A percentile compares a stretch with the other conserved stretches of the same genome.
phyloP scores from a whole-genome alignment of 1,140 invertebrate species.

The Drosophila mauritiana region DNA sequence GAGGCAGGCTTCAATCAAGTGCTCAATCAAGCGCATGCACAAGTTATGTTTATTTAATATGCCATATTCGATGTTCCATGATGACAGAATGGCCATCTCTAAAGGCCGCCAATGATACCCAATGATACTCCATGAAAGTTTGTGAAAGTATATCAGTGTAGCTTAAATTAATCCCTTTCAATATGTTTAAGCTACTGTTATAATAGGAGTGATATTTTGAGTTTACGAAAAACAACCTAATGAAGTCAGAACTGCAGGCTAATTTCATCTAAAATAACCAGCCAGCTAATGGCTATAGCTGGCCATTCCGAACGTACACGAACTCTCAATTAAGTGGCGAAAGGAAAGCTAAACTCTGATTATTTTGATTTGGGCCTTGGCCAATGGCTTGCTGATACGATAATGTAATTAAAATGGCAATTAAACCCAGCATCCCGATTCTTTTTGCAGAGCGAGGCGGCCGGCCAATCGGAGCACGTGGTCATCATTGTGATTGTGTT shows the following conservation, averaged over 20 bases:
- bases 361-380: slow-evolving; percentile 2
- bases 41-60: slow-evolving; percentile 66
- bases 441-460: slow-evolving; percentile 51
- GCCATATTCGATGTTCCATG: slow-evolving; percentile 22
- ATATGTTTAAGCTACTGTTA: too few species aligned
- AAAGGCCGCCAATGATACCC: slow-evolving; percentile 1
- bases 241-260: too few species aligned
- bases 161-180: too few species aligned
- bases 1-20: slow-evolving; percentile 34
- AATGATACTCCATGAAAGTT: not conserved
- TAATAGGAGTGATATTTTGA: too few species aligned
- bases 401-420: slow-evolving; percentile 19
- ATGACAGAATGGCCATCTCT: not conserved
- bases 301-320: not conserved
- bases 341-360: not conserved
- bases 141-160: too few species aligned
- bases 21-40: slow-evolving; percentile 62
- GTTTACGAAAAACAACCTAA: too few species aligned
- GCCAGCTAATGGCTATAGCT: not conserved
- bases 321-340: slow-evolving; percentile 3
- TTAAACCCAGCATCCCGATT: not conserved
- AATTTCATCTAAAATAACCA: too few species aligned
- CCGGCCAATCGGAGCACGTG: slow-evolving; percentile 88
- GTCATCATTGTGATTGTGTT: slow-evolving; percentile 96
- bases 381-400: slow-evolving; percentile 4